These are phyloP conservation scores for Leptinotarsa rubiginosa DNA, from an alignment of 2,888 invertebrate species.

Conservation along the genomic window DNA sequence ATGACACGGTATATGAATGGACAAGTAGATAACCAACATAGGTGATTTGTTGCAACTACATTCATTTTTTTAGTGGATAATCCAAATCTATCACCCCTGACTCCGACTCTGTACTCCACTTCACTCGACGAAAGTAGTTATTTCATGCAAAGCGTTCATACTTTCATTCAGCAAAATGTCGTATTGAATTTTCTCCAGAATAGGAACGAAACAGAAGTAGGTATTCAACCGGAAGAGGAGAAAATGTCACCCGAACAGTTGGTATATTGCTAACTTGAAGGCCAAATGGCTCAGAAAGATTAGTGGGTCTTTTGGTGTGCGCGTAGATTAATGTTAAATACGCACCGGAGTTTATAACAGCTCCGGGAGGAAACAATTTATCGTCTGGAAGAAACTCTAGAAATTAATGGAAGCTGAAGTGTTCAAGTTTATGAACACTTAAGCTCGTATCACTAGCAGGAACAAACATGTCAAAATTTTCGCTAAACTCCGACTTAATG, in stretches of 20 bases:
- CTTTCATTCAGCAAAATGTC: background rate
- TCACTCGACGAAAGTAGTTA: background rate
- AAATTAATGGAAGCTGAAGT: background rate
- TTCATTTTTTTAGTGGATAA: background rate
- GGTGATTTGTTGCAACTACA: background rate
- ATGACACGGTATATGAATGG: too few relatives aligned
- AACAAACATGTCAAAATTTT: too few relatives aligned
- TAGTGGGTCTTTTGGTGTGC: background rate
- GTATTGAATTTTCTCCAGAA: background rate
- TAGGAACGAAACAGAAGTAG: background rate
- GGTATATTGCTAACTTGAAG: background rate
- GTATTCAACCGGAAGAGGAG: background rate
- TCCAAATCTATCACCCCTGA: background rate
- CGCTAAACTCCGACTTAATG: too few relatives aligned
- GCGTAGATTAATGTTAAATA: conserved; percentile 1
- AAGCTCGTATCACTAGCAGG: background rate
- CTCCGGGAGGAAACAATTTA: background rate
- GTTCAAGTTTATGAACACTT: background rate
- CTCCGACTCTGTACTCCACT: background rate
- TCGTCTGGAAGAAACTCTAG: background rate
- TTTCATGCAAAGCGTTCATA: background rate
- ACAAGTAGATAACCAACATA: background rate
- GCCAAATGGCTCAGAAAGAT: conserved; percentile 8
- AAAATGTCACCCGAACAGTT: background rate
- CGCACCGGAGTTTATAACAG: background rate